Conservation (phyloP, 2,888 invertebrate genomes). For the Harpagoxenus sublaevis region DNA sequence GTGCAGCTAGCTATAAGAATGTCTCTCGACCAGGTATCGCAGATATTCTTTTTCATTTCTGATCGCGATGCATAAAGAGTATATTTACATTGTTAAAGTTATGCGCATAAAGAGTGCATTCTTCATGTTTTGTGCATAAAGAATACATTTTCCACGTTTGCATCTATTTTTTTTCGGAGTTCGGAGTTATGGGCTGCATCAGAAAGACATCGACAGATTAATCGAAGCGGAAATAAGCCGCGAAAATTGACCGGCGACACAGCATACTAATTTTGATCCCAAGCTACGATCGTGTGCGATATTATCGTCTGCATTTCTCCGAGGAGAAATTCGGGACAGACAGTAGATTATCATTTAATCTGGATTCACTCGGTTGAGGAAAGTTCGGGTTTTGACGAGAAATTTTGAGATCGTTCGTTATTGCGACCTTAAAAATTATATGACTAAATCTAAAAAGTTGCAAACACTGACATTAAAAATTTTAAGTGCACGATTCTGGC, state of each 20-base stretch:
- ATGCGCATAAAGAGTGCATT: background rate
- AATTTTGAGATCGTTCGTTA: background rate
- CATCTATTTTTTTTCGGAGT: background rate
- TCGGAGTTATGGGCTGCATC: background rate
- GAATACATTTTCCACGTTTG: background rate
- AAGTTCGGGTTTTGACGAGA: background rate
- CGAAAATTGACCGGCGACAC: background rate
- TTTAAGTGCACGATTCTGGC: background rate
- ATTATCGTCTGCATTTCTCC: conserved; percentile 30
- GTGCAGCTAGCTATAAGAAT: conserved; percentile 77
- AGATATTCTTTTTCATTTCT: background rate
- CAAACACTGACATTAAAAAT: background rate
- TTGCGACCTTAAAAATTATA: background rate
- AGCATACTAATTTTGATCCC: conserved; percentile 37
- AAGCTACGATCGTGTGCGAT: background rate
- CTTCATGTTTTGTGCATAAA: background rate
- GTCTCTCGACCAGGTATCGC: conserved; percentile 87
- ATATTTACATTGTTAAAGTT: background rate
- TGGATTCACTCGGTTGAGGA: background rate
- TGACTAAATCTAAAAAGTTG: background rate
- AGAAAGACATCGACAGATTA: background rate
- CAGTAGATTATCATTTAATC: conserved; percentile 23
- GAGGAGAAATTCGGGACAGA: conserved; percentile 32
- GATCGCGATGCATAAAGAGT: background rate
- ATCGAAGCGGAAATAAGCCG: conserved; percentile 10